Percentiles rank a stretch among this genome's conserved stretches.
Evolutionary conservation across 2,888 invertebrate species (phyloP).

Genomic region (Bembecia ichneumoniformis): DNA sequence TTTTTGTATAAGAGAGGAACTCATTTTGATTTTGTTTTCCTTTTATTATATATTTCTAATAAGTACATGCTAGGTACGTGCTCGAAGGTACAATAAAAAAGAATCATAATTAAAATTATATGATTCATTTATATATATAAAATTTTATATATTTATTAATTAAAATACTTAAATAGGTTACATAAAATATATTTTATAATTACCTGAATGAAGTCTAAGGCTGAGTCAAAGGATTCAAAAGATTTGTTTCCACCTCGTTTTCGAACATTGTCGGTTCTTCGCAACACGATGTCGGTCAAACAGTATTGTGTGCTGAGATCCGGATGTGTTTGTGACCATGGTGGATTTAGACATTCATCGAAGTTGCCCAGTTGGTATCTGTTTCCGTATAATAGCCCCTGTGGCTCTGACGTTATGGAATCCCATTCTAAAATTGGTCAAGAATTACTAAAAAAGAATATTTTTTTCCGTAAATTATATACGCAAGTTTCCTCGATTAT

Average conservation of each 20-base stretch:
- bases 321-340: slow-evolving; percentile 36
- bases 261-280: slow-evolving; percentile 33
- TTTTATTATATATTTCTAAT: neutral
- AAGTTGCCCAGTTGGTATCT: slow-evolving; percentile 74
- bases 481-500: too few species aligned
- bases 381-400: slow-evolving; percentile 70
- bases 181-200: too few species aligned
- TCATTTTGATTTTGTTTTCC: too few species aligned
- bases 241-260: slow-evolving; percentile 26
- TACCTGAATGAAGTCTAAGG: slow-evolving; percentile 60
- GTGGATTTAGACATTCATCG: slow-evolving; percentile 68
- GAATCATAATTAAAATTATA: too few species aligned
- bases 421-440: slow-evolving; percentile 67
- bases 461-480: too few species aligned
- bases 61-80: neutral
- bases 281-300: slow-evolving; percentile 56
- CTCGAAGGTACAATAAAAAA: neutral
- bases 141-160: too few species aligned
- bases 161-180: too few species aligned
- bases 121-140: too few species aligned
- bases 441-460: neutral
- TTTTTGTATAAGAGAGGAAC: too few species aligned
- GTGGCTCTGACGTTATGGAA: slow-evolving; percentile 70
- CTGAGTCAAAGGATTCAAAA: slow-evolving; percentile 49
- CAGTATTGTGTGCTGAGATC: slow-evolving; percentile 60